These are phyloP conservation scores for Phenganax marumi DNA, from an alignment of 92 coral and sea anemone species.

Conservation along the genomic window DNA sequence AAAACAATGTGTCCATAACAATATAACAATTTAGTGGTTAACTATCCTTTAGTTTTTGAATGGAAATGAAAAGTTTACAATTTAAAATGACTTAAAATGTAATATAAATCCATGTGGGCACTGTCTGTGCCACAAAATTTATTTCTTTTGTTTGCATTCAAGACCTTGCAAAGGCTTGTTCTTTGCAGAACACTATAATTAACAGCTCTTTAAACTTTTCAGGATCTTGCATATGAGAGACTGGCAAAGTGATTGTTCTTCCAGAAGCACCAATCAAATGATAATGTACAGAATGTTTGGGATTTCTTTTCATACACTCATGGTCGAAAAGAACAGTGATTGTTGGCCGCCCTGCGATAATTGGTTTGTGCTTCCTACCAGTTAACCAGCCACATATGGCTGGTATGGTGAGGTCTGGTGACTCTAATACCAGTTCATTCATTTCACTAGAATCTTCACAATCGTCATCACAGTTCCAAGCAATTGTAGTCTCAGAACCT, in stretches of 20 bases:
- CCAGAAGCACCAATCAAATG: slow-evolving; percentile 62
- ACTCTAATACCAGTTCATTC: slow-evolving; percentile 40
- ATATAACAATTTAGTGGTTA: too few relatives aligned
- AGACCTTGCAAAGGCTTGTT: slow-evolving; percentile 46
- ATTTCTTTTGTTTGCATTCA: slow-evolving; percentile 7
- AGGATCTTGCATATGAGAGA: slow-evolving; percentile 52
- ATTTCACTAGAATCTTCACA: slow-evolving; percentile 31
- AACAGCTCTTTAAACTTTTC: slow-evolving; percentile 46
- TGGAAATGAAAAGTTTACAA: too few relatives aligned
- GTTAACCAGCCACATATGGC: slow-evolving; percentile 64
- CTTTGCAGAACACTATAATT: slow-evolving; percentile 32
- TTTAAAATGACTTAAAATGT: too few relatives aligned
- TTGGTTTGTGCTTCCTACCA: slow-evolving; percentile 63
- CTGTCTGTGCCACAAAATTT: slow-evolving; percentile 9
- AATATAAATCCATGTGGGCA: too few relatives aligned
- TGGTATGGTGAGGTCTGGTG: slow-evolving; percentile 56
- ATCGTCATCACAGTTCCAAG: slow-evolving; percentile 33
- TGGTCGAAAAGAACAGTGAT: slow-evolving; percentile 60
- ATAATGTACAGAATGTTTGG: slow-evolving; percentile 57
- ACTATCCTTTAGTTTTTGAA: too few relatives aligned
- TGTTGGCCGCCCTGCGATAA: slow-evolving; percentile 49
- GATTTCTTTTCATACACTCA: slow-evolving; percentile 57
- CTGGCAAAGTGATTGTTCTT: slow-evolving; percentile 54
- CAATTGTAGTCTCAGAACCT: slow-evolving; percentile 44
- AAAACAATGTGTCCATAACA: too few relatives aligned